These are phyloP conservation scores for Brachionichthys hirsutus DNA, from an alignment of 2,113 vertebrate species.

Conservation along the genomic window DNA sequence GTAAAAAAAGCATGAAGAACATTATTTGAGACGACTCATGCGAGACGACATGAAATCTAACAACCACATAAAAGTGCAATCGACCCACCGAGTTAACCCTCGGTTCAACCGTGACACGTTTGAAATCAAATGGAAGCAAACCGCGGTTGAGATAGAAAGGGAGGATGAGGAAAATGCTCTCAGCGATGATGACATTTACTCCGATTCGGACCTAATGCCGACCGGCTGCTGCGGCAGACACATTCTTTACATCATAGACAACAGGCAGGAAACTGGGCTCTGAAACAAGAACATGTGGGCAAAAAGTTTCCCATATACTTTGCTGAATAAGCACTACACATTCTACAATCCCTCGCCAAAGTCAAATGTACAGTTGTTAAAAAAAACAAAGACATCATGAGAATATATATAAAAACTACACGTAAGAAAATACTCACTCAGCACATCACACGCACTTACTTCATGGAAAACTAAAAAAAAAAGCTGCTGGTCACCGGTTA, in stretches of 20 bases:
- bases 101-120: constrained; percentile 28
- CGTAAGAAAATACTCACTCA: constrained; percentile 47
- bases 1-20: constrained; percentile 5
- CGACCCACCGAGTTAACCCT: constrained; percentile 9
- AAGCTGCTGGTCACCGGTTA: constrained; percentile 37
- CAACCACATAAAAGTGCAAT: constrained; percentile 32
- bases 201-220: constrained; percentile 41
- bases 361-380: constrained; percentile 52
- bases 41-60: constrained; percentile 4
- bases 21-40: constrained; percentile 27
- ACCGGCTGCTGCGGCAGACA: constrained; percentile 24
- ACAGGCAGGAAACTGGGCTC: constrained; percentile 38
- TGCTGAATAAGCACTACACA: constrained; percentile 41
- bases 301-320: constrained; percentile 44
- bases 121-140: constrained; percentile 31
- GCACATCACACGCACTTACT: constrained; percentile 46
- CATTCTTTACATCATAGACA: constrained; percentile 42
- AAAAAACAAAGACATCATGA: constrained; percentile 38
- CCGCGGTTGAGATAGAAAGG: constrained; percentile 6
- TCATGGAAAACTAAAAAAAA: constrained; percentile 43
- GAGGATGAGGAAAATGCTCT: no score
- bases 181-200: constrained; percentile 21
- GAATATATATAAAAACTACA: constrained; percentile 31
- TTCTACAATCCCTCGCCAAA: constrained; percentile 40
- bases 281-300: constrained; percentile 44